Evolutionary conservation across 2,113 vertebrate genomes (phyloP).

Genomic region (Synchiropus splendidus): DNA sequence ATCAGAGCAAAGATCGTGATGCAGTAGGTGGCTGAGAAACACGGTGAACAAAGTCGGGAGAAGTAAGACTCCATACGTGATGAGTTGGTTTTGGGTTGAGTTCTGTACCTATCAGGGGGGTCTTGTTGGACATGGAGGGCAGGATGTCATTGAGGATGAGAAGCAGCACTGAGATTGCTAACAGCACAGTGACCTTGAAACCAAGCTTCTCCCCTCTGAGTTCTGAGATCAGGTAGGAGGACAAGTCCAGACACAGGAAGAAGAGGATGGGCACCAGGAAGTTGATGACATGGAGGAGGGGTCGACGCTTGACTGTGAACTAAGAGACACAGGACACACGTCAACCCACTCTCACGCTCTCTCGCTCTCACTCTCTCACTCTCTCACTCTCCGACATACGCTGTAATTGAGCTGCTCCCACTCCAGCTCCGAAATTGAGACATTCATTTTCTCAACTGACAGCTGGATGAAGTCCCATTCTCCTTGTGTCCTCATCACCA

Average conservation of each 20-base stretch:
- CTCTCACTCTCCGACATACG: too few species aligned
- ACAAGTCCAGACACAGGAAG: constrained; percentile 69
- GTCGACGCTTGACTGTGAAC: constrained; percentile 65
- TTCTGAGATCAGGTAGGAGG: constrained; percentile 67
- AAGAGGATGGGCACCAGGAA: constrained; percentile 69
- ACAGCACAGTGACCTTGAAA: constrained; percentile 62
- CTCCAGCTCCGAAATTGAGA: not conserved
- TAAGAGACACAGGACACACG: constrained; percentile 25
- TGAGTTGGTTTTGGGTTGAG: not conserved
- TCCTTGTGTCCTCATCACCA: constrained; percentile 42
- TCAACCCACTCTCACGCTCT: too few species aligned
- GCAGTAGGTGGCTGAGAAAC: constrained; percentile 46
- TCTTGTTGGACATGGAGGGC: constrained; percentile 58
- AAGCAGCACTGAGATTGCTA: constrained; percentile 64
- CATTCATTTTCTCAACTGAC: constrained; percentile 15
- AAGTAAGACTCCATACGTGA: not conserved
- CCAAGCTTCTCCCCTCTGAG: constrained; percentile 65
- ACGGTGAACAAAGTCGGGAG: not conserved
- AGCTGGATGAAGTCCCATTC: constrained; percentile 58
- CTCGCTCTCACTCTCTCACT: too few species aligned
- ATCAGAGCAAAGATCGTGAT: constrained; percentile 69
- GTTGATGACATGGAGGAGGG: constrained; percentile 67
- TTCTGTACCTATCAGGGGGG: constrained; percentile 56
- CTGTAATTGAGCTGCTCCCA: constrained; percentile 49
- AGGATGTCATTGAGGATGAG: constrained; percentile 65